Evolutionary conservation across 2,113 vertebrate genomes (phyloP).

Genomic region (Australoheros scitulus): DNA sequence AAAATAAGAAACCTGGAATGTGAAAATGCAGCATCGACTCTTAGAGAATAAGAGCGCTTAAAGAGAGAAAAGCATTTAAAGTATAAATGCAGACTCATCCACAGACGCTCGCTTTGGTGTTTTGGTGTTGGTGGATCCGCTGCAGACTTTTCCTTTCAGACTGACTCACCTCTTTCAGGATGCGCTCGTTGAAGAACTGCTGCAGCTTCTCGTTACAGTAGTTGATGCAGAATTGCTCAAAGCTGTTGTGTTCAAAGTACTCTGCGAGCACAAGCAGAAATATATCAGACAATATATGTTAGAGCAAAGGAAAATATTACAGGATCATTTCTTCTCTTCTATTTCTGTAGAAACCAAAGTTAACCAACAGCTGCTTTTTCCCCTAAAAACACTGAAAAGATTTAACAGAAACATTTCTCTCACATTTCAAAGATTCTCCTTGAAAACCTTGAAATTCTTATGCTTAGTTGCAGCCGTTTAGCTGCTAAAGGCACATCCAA

Average conservation of each 20-base stretch:
- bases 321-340: background rate
- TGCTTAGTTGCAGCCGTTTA: background rate
- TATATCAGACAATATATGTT: background rate
- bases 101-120: background rate
- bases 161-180: conserved; percentile 93
- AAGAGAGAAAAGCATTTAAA: background rate
- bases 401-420: background rate
- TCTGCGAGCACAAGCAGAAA: conserved; percentile 77
- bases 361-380: background rate
- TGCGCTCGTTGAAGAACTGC: conserved; percentile 99
- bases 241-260: conserved; percentile 99
- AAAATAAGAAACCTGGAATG: background rate
- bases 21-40: background rate
- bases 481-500: too few relatives aligned
- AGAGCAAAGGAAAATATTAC: background rate
- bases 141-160: background rate
- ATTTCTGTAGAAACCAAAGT: background rate
- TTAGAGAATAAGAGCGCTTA: background rate
- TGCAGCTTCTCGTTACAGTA: conserved; percentile 99
- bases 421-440: background rate
- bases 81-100: background rate
- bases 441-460: background rate
- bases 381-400: background rate
- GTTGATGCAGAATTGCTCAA: conserved; percentile 99
- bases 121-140: background rate